Evolutionary conservation across 2,113 vertebrate genomes (phyloP), one percentile per base, ranked within the genome.

Genomic region (Oreochromis aureus): DNA sequence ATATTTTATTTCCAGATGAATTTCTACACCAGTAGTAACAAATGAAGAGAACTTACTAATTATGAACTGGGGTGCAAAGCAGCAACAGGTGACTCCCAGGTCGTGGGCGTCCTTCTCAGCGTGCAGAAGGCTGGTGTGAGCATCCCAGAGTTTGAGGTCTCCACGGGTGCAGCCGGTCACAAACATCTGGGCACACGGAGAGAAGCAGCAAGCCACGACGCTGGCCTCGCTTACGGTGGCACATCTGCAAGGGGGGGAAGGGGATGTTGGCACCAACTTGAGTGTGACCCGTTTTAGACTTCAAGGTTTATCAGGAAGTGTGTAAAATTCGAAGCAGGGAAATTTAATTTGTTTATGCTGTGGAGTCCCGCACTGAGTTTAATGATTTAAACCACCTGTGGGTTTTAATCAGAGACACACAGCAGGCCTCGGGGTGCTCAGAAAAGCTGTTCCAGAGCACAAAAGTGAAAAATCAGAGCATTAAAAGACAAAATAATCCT

Each of bases 1-100:
- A 10, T 24, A 76, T 78, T 78, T 48, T 78, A 51, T 30, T n/a
- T 66, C 53, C 71, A 32, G 16, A 46, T 73, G 22, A 16, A 27
- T 73, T 48, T 22, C 18, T 18, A 44, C 27, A 5, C 13, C 16
- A 61, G 24, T 19, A 34, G 46, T 48, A 46, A 48, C 18, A 10
- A 59, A 63, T 55, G 24, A 76, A 44, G 12, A 66, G 32, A 44
- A 78, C 93, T 89, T 69, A 95, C 95, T 90, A 2, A 89, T 44
- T 24, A 84, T 39, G 13, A 90, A 89, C 66, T 94, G 95, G 46
- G 96, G 93, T 86, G 97, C 97, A 90, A 97, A 97, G 91, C 96
- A 95, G 87, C 98, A 98, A 94, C 97, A 98, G 91, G 97, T 96
- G 87, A 99, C 96, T 0, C 98, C 97, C 89, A 98, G 96, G 94